Evolutionary conservation across 92 coral and sea anemone species (phyloP).

Genomic region (Desmophyllum pertusum): DNA sequence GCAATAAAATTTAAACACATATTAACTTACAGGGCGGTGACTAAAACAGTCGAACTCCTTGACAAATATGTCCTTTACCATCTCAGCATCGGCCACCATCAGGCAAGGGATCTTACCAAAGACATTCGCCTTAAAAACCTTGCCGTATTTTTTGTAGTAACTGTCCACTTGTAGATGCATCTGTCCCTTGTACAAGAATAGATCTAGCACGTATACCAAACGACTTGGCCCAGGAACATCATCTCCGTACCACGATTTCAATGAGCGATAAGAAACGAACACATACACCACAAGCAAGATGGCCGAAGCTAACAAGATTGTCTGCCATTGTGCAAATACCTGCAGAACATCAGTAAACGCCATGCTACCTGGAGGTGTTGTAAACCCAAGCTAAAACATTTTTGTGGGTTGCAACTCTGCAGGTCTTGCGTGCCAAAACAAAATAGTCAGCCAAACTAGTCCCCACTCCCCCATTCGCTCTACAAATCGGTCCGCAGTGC

Average conservation of each 20-base stretch:
- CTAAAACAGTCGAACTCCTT: constrained; percentile 58
- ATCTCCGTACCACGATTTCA: not conserved
- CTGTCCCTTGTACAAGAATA: constrained; percentile 32
- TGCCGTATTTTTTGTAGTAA: constrained; percentile 57
- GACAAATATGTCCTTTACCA: constrained; percentile 59
- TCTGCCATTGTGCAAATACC: not conserved
- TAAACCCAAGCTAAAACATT: no score
- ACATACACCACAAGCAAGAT: not conserved
- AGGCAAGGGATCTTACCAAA: constrained; percentile 35
- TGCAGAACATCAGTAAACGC: not conserved
- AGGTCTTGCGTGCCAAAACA: no score
- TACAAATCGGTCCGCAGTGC: no score
- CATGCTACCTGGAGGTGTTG: not conserved
- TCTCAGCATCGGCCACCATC: constrained; percentile 42
- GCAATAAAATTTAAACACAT: no score
- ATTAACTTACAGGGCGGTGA: constrained; percentile 65
- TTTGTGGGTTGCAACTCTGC: no score
- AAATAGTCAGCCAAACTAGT: no score
- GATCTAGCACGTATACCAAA: constrained; percentile 27
- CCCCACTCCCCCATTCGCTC: no score
- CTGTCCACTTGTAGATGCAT: constrained; percentile 38
- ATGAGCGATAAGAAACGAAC: not conserved
- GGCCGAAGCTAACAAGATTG: constrained; percentile 12
- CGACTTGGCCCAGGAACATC: constrained; percentile 50
- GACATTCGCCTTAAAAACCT: constrained; percentile 10